Evolutionary conservation across 1,140 invertebrate genomes (phyloP).

Genomic region (Lepidurus couesii): DNA sequence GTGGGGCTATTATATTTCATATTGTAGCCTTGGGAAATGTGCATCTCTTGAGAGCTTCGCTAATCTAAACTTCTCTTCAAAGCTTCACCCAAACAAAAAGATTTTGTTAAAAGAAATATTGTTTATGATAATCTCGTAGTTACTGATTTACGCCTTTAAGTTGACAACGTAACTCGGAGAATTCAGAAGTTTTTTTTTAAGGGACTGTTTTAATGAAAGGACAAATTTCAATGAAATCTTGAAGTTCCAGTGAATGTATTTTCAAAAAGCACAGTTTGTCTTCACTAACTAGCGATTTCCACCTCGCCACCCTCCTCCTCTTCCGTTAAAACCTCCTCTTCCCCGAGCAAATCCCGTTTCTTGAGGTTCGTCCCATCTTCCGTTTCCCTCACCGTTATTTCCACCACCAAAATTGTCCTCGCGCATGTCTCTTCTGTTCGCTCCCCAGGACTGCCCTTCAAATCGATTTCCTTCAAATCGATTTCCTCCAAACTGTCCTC

Average conservation of each 20-base stretch:
- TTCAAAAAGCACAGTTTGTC: neutral
- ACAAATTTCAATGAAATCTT: neutral
- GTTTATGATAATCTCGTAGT: no score
- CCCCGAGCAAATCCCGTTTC: neutral
- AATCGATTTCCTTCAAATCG: slow-evolving; percentile 9
- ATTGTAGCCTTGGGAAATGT: no score
- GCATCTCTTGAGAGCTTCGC: no score
- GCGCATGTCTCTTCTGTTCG: slow-evolving; percentile 13
- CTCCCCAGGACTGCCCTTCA: neutral
- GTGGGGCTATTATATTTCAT: no score
- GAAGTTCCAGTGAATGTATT: neutral
- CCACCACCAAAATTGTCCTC: slow-evolving; percentile 17
- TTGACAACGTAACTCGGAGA: no score
- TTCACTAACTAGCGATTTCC: neutral
- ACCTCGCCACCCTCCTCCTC: slow-evolving; percentile 16
- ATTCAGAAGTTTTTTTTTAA: no score
- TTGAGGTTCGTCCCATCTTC: slow-evolving; percentile 12
- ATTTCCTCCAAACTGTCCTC: slow-evolving; percentile 3
- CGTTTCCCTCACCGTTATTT: neutral
- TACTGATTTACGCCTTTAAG: no score
- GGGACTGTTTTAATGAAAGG: no score
- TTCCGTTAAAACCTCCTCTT: slow-evolving; percentile 7
- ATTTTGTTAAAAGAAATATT: no score
- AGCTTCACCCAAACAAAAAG: no score
- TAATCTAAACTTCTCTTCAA: no score